Base-by-base conservation (phyloP, 1,140 invertebrate genomes). In the Chymomyza costata region DNA sequence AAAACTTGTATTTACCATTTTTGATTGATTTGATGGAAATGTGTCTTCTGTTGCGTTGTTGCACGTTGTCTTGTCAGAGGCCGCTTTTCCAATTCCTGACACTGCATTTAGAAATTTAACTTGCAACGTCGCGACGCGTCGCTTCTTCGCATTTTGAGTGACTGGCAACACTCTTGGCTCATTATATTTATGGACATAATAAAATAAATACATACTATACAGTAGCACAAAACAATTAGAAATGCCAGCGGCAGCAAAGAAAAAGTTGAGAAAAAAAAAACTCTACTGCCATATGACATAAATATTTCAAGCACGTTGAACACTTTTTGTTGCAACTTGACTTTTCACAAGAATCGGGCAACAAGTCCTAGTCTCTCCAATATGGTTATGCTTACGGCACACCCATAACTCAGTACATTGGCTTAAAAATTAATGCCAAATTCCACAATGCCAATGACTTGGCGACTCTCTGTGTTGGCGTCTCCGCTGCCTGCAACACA, bases 181-280 rank as follows among this genome's bases (percentile, higher is more conserved):
- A 78, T 78, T 78, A 80, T 80, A 80, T 80, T 80, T 80, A 80
- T 80, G 67, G 73, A 80, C 73, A 80, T 73, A 80, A 80, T 80
- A 80, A 80, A 80, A 73, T 80, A 80, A 80, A 80, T 80, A 76
- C 71, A n/a, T 78, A 55, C 59, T 62, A 52, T 41, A n/a, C n/a
- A n/a, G n/a, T n/a, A n/a, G n/a, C n/a, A n/a, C n/a, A n/a, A 74
- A 80, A 65, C 73, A 80, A 80, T 80, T 80, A 80, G 74, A 80
- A 80, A 80, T 80, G 68, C 73, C 81, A 65, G 68, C 73, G 70
- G 59, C 59, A 58, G 10, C 25, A 28, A 28, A 34, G 39, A 43
- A 34, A 39, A 19, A 41, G 48, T 31, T 49, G 31, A 54, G 25
- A 28, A 28, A 53, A 50, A 41, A 50, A 73, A 74, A 74, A 74